These are phyloP conservation scores for Rhopilema esculentum DNA, from an alignment of 30 jellyfish, hydroid and myxozoan genomes.

Conservation along the genomic window DNA sequence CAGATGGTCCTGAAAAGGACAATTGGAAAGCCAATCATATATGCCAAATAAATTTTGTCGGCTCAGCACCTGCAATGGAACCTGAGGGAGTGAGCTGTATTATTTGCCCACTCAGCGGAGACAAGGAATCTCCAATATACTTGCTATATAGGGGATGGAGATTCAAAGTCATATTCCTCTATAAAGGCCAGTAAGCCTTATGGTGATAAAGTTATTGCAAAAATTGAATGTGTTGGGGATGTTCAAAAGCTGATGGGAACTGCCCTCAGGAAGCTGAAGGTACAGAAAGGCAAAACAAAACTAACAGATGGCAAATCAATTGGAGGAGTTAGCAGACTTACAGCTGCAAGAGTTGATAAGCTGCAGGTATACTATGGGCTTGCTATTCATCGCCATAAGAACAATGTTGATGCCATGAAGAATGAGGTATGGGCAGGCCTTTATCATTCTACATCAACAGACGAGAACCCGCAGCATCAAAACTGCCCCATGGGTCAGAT, in stretches of 20 bases:
- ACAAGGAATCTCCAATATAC: constrained; percentile 27
- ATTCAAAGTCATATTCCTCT: constrained; percentile 20
- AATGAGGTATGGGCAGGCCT: constrained; percentile 27
- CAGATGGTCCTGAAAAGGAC: constrained; percentile 19
- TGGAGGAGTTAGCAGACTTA: constrained; percentile 48
- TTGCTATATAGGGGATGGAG: constrained; percentile 45
- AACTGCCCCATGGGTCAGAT: too few species aligned
- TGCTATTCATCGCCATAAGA: constrained; percentile 24
- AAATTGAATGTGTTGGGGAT: constrained; percentile 48
- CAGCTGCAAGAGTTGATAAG: constrained; percentile 34
- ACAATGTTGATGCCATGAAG: constrained; percentile 32
- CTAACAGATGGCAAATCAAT: constrained; percentile 45
- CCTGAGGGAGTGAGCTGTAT: constrained; percentile 54
- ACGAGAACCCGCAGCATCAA: constrained; percentile 15
- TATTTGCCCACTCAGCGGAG: constrained; percentile 5
- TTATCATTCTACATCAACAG: constrained; percentile 12
- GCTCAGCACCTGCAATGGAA: constrained; percentile 65
- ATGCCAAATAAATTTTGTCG: constrained; percentile 31
- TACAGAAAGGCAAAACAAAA: neutral
- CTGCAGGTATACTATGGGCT: constrained; percentile 39
- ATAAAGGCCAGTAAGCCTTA: constrained; percentile 5
- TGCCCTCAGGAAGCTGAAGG: constrained; percentile 34
- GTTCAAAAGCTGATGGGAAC: constrained; percentile 46
- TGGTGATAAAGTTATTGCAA: constrained; percentile 6
- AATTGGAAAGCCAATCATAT: constrained; percentile 27